These are phyloP conservation scores for Zelostemma sp. DNA, from an alignment of 1,140 invertebrate genomes.

Conservation along the genomic window DNA sequence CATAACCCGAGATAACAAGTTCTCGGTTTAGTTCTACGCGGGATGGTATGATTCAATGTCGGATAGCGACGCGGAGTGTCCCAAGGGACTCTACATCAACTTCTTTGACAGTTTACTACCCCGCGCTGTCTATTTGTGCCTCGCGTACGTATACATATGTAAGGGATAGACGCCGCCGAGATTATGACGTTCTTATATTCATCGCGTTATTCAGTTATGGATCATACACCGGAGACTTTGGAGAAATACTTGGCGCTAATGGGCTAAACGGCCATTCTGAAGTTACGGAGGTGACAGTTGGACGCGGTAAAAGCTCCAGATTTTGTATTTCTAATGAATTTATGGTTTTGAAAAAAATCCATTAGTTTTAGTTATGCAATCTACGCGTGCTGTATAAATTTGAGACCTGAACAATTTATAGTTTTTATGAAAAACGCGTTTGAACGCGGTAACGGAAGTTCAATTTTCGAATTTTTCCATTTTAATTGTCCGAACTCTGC, in stretches of 20 bases:
- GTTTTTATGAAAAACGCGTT: too few species aligned
- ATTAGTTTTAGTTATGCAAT: too few species aligned
- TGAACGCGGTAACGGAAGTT: too few species aligned
- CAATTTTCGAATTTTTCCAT: too few species aligned
- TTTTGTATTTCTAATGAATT: too few species aligned
- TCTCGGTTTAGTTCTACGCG: slow-evolving; percentile 44
- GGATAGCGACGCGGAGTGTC: slow-evolving; percentile 42
- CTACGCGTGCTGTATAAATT: too few species aligned
- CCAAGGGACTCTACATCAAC: slow-evolving; percentile 58
- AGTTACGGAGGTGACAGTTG: too few species aligned
- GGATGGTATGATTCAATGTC: slow-evolving; percentile 62
- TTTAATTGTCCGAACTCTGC: too few species aligned
- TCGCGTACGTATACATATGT: slow-evolving; percentile 56
- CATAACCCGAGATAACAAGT: slow-evolving; percentile 60
- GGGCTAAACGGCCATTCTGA: too few species aligned
- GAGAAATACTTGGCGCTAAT: slow-evolving; percentile 27
- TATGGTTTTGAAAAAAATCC: too few species aligned
- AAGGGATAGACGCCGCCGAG: slow-evolving; percentile 50
- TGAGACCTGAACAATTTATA: too few species aligned
- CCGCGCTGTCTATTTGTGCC: slow-evolving; percentile 30
- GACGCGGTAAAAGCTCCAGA: too few species aligned
- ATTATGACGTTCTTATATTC: slow-evolving; percentile 60
- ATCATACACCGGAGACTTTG: slow-evolving; percentile 45
- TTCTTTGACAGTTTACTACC: slow-evolving; percentile 47
- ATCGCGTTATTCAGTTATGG: slow-evolving; percentile 48